Base-by-base conservation (phyloP, 1,140 invertebrate genomes). In the Tachypleus tridentatus region DNA sequence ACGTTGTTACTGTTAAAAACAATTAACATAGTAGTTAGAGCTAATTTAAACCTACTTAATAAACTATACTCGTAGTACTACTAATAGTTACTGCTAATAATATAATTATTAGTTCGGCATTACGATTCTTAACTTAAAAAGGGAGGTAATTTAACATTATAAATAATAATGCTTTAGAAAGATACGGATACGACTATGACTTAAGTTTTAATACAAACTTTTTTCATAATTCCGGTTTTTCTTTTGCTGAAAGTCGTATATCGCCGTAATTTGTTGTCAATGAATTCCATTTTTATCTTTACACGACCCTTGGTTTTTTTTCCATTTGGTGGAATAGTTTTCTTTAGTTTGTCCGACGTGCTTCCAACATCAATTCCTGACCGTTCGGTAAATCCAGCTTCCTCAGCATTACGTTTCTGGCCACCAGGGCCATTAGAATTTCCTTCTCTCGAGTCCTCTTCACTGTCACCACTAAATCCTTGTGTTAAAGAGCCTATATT, bases 241-340 rank as follows among this genome's bases (percentile, higher is more conserved):
- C 97, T 83, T 81, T 99, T 99, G 68, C 94, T 98, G 82, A 99
- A 99, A 59, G 97, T 99, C 59, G 97, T 99, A 79, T 99, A 99
- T 77, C 97, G 83, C 72, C 97, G 80, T 58, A 99, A 81, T 83
- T 99, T 99, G 79, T 99, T 99, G 79, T 98, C 94, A 76, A 99
- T 99, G 80, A 98, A 99, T 82, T 99, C 97, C 97, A 99, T 99
- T 83, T 99, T 99, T 76, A 99, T 99, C 84, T 99, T 99, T 66
- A 99, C 97, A 69, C 97, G 83, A 64, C 97, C 97, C 82, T 98
- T 98, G 71, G 95, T 98, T 81, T 98, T 98, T 81, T 98, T 98
- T 65, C 93, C 94, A 53, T 72, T 72, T 1, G 69, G 51, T 6
- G 67, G 69, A 10, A 64, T 61, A 47, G 61, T 59, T 60, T 68